Evolutionary conservation across 2,113 vertebrate genomes (phyloP), one percentile per base, ranked within the genome.

Genomic region (Neogale vison): DNA sequence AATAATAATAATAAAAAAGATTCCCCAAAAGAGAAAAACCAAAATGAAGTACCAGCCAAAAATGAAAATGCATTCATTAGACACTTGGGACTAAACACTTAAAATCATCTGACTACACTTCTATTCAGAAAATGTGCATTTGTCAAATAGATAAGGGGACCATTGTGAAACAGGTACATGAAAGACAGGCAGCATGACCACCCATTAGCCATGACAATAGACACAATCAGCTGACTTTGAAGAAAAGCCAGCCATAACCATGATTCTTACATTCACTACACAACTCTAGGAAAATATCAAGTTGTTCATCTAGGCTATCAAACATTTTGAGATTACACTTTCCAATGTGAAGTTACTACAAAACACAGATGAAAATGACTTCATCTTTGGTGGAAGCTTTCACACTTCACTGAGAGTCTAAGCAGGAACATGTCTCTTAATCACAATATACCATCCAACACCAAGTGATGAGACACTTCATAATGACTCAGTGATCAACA

Each of bases 311-410:
- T 80, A 69, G 20, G 23, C 92, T 84, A 77, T 95, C 34, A 84
- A 65, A 95, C 81, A 85, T 87, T 96, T 47, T 88, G 63, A 94
- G 47, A 93, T 88, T 52, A 84, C 24, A 72, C 45, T 34, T 39
- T n/a, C 69, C n/a, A 39, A 47, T 71, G 74, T 52, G 45, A 94
- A 81, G 57, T 93, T 52, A 67, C 74, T 88, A 93, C 77, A 47
- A 93, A 90, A 85, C 42, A 18, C 65, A 85, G 82, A 92, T 88
- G 95, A 97, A 96, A 97, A 96, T 91, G 65, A 81, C n/a, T 80
- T 95, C 81, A 3, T 95, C 95, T 93, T 94, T 57, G 96, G n/a
- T 55, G 61, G 36, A 92, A 34, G 2, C 55, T 84, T 95, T 95
- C 83, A 59, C 61, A 95, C 17, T 17, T 97, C 90, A 87, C 4